Evolutionary conservation across 2,888 invertebrate species (phyloP), one percentile per base, ranked within the genome.

Genomic region (Achlya flavicornis): DNA sequence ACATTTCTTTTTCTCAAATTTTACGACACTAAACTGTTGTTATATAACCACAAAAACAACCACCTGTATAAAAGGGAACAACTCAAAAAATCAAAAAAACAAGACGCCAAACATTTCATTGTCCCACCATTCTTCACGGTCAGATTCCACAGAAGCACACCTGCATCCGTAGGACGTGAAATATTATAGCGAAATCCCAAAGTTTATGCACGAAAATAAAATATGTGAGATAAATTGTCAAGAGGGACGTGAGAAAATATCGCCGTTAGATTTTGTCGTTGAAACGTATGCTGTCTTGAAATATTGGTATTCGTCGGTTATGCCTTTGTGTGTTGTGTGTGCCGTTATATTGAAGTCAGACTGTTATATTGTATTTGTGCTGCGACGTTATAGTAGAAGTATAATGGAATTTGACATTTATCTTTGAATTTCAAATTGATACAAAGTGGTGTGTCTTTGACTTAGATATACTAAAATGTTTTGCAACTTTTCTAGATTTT

Each of bases 181-280:
- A 83, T 84, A 85, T 83, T 79, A 79, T 77, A 70, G 71, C 70
- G 65, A 74, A 79, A 82, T 80, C 68, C 71, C 77, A 71, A 73
- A 68, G 75, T 79, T 75, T 79, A 75, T 75, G 70, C 74, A 69
- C 68, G 78, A 79, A 81, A 69, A 70, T 68, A 67, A 67, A 66
- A 64, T 66, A 64, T 69, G 68, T 63, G 61, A 61, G 71, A 76
- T 78, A 80, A 76, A 76, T 79, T 74, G 76, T 71, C 66, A 61
- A 58, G 53, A 26, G 63, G 57, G 64, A 64, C 63, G 66, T 62
- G 61, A 35, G 58, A 59, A 57, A 66, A 58, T 66, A 65, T 58
- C 58, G 63, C 35, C 46, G 64, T 63, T 65, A 65, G 60, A 60
- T 64, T 63, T 68, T 64, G 65, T 57, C 59, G 61, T 26, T 38